Evolutionary conservation across 2,113 vertebrate species (phyloP), one percentile per base, ranked within the genome.

Genomic region (Cyanoliseus patagonus): DNA sequence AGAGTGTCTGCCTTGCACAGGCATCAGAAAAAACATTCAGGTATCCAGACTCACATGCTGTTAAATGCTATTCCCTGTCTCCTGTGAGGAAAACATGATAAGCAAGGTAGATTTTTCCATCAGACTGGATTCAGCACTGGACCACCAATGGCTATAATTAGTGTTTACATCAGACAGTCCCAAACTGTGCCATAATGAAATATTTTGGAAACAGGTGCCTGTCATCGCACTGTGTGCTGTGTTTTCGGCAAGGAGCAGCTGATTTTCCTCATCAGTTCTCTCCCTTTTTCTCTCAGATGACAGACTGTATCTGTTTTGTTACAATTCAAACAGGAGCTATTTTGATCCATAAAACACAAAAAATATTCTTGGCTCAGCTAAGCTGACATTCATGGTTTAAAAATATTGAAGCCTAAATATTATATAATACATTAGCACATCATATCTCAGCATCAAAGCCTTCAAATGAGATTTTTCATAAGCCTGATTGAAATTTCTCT

Each of bases 121-220:
- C 64, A 62, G 55, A 19, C n/a, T 83, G 39, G 42, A 55, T 91
- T 68, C 66, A 93, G 20, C 20, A 22, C 33, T 51, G 11, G 42
- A 73, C 24, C 52, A 76, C 52, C 35, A 39, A 35, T 22, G 27
- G 19, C 10, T 85, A 9, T n/a, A 76, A 35, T 82, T 55, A 63
- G 23, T 46, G 41, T 61, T 82, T 64, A 83, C n/a, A 91, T 70
- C 62, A 92, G 23, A 46, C 41, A 64, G 70, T 47, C 25, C 30
- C 52, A 90, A 91, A 94, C 33, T 76, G 35, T 79, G 57, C 31
- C 44, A 53, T 55, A 92, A 85, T 73, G 2, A 96, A 80, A 30
- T 82, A 47, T 93, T 92, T 90, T 86, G 49, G 67, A 76, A 88
- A 92, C 33, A 92, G 41, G 31, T 77, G 31, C 52, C 53, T 90